These are phyloP conservation scores for Distichodus sexfasciatus DNA, from an alignment of 2,797 vertebrate genomes.

Conservation along the genomic window DNA sequence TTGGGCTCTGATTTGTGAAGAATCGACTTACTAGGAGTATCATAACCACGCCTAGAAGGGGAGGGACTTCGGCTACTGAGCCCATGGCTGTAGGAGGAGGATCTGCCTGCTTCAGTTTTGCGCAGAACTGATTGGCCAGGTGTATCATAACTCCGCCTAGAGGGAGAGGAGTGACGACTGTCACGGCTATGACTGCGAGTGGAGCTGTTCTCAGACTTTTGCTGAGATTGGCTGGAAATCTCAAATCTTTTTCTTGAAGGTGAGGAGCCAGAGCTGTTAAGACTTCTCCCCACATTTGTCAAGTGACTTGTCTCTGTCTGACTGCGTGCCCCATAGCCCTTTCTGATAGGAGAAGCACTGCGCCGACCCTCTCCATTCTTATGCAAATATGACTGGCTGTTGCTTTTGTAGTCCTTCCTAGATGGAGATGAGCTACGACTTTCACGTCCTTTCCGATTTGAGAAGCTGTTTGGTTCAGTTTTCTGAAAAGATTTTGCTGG, in stretches of 20 bases:
- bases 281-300: slow-evolving; percentile 15
- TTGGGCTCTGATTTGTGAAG: slow-evolving; percentile 31
- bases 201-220: slow-evolving; percentile 29
- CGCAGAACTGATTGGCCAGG: slow-evolving; percentile 41
- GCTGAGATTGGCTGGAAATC: not conserved
- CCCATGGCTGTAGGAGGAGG: slow-evolving; percentile 40
- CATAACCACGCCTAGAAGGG: slow-evolving; percentile 26
- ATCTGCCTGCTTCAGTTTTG: slow-evolving; percentile 54
- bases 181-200: slow-evolving; percentile 19
- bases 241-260: slow-evolving; percentile 35
- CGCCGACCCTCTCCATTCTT: slow-evolving; percentile 44
- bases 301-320: slow-evolving; percentile 54
- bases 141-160: slow-evolving; percentile 50
- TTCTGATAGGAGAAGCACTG: slow-evolving; percentile 70
- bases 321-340: slow-evolving; percentile 69
- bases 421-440: slow-evolving; percentile 58
- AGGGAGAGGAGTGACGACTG: slow-evolving; percentile 44
- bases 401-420: slow-evolving; percentile 55
- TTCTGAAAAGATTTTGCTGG: slow-evolving; percentile 49
- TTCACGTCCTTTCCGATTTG: slow-evolving; percentile 35
- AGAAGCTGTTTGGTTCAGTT: slow-evolving; percentile 48
- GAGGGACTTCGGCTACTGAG: slow-evolving; percentile 49
- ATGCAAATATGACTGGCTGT: slow-evolving; percentile 49
- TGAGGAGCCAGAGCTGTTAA: slow-evolving; percentile 35
- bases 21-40: slow-evolving; percentile 28